Percentiles rank a stretch among this genome's conserved stretches.
Conservation (phyloP, 2,797 vertebrate genomes). For the Hemibagrus guttatus region DNA sequence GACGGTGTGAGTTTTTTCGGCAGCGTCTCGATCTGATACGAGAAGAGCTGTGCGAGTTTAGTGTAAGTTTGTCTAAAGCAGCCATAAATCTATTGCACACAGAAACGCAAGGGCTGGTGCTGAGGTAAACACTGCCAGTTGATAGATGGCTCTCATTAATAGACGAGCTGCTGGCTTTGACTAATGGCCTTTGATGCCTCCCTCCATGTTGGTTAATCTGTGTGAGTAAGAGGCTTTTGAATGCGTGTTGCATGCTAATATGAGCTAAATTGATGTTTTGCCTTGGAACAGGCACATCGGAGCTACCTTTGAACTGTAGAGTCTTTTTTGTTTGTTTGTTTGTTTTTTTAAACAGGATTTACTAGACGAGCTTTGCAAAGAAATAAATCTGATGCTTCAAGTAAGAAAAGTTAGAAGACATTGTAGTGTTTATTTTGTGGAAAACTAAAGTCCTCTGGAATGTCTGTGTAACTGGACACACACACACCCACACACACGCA, state of each 20-base stretch:
- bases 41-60: constrained; percentile 8
- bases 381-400: not conserved
- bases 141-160: constrained; percentile 63
- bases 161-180: constrained; percentile 54
- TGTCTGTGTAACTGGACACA: too few relatives aligned
- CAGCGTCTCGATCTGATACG: constrained; percentile 33
- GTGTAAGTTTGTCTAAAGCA: constrained; percentile 25
- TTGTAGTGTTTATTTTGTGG: not conserved
- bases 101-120: constrained; percentile 38
- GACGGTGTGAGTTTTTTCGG: constrained; percentile 20
- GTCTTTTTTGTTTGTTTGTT: not conserved
- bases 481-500: not conserved
- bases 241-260: constrained; percentile 55
- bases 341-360: not conserved
- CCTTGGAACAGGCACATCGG: constrained; percentile 33
- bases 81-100: constrained; percentile 44
- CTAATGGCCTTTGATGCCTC: constrained; percentile 58
- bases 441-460: not conserved
- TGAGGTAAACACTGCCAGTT: constrained; percentile 58
- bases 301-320: constrained; percentile 23
- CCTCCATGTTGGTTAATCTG: constrained; percentile 61
- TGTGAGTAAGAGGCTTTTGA: constrained; percentile 54
- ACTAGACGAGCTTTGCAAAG: not conserved
- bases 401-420: not conserved
- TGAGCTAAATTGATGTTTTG: constrained; percentile 59